A percentile compares a stretch with the other conserved stretches of the same genome.
Evolutionary conservation across 2,113 vertebrate genomes (phyloP).

Genomic region (Anguilla japonica): DNA sequence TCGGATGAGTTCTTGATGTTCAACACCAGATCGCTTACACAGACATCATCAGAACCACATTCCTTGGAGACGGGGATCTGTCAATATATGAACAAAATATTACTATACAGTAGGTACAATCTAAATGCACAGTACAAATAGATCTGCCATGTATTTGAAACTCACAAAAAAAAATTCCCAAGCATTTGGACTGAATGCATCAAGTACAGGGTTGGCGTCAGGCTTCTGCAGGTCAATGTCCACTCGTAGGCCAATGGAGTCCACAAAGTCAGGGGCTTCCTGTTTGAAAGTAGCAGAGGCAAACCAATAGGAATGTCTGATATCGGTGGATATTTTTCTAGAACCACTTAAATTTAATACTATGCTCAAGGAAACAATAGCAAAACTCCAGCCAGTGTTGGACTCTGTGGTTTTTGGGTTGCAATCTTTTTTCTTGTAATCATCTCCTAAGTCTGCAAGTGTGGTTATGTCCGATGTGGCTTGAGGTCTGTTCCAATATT

Average conservation of each 20-base stretch:
- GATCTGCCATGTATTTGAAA: conserved; percentile 23
- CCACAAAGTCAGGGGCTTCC: conserved; percentile 82
- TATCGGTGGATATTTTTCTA: neutral
- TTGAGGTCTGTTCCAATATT: too few relatives aligned
- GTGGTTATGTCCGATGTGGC: too few relatives aligned
- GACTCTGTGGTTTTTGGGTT: too few relatives aligned
- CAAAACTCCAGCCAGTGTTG: neutral
- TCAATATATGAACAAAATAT: neutral
- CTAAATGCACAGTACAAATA: neutral
- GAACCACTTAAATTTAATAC: neutral
- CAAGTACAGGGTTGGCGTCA: conserved; percentile 78
- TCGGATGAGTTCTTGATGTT: conserved; percentile 63
- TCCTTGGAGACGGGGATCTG: conserved; percentile 89
- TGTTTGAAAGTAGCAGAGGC: conserved; percentile 47
- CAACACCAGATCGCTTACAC: conserved; percentile 79
- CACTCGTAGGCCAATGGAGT: conserved; percentile 77
- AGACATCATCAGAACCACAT: conserved; percentile 85
- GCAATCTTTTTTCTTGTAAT: too few relatives aligned
- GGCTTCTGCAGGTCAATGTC: conserved; percentile 73
- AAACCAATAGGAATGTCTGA: neutral
- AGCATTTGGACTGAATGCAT: conserved; percentile 70
- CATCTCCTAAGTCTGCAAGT: too few relatives aligned
- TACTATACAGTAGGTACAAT: neutral
- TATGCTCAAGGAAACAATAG: neutral
- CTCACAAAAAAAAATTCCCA: conserved; percentile 85